Base-by-base conservation (phyloP, 37 sponge, comb jelly and placozoan genomes). In the Chondrosia reniformis region DNA sequence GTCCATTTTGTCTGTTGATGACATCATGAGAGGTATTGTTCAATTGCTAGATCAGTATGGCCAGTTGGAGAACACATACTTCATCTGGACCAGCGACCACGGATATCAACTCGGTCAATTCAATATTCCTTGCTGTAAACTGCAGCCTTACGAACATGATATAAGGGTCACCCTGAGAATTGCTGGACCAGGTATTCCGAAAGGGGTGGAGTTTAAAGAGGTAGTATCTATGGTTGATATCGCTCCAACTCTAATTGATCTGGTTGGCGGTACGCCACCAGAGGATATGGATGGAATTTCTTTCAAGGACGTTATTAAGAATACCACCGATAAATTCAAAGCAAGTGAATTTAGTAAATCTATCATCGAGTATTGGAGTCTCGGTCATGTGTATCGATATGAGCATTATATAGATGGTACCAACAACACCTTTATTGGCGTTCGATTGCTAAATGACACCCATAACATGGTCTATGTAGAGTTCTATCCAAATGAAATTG, bases 81-180 rank as follows among this genome's bases (percentile, higher is more conserved):
- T 92, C 71, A 0, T 88, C 30, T 81, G 46, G 42, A 92, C 93
- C 2, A 92, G 93, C 46, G 93, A 92, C 62, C 93, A 92, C 69
- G 93, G 93, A 21, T 92, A 76, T 63, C 81, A 92, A 22, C 77
- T 92, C n/a, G 93, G 93, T 21, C 93, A 92, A 59, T 85, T 88
- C 33, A 45, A 85, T 13, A 76, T 88, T 4, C 93, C 93, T 22
- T 75, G 81, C 31, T 81, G 89, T 58, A 92, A 92, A 49, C 84
- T 88, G 25, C 89, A 88, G 41, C 87, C 87, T 3, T 92, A 92
- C 58, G 93, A 92, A 17, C 86, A 85, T 44, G 89, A 85, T 63
- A 81, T 92, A 2, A 57, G 86, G 15, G 84, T 92, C 9, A 86
- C 93, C 0, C 79, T 85, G 34, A 45, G 36, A 30, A 82, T 85